A percentile compares a stretch with the other conserved stretches of the same genome.
phyloP scores from a whole-genome alignment of 2,888 invertebrate species.

The Tridacna crocea region DNA sequence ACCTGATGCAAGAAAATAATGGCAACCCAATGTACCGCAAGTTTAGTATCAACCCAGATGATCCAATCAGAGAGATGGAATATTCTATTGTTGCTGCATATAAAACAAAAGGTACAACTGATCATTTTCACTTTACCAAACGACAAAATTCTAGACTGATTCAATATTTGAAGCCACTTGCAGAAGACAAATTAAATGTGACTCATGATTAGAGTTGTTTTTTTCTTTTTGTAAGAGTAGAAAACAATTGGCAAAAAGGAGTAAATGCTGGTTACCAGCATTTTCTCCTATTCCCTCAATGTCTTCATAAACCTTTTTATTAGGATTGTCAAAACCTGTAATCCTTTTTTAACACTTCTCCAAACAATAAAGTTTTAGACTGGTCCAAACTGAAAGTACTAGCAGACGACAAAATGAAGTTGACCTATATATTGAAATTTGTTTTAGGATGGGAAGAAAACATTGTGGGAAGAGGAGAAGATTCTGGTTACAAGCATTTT shows the following conservation, averaged over 20 bases:
- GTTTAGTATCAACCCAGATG: constrained; percentile 72
- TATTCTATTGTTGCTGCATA: constrained; percentile 75
- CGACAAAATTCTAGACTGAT: too few relatives aligned
- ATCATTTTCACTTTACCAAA: too few relatives aligned
- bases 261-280: not conserved
- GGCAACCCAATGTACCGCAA: constrained; percentile 66
- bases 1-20: constrained; percentile 16
- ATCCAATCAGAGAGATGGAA: constrained; percentile 66
- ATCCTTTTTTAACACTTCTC: too few relatives aligned
- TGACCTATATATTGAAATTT: too few relatives aligned
- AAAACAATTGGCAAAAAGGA: not conserved
- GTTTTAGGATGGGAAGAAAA: not conserved
- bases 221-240: too few relatives aligned
- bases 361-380: not conserved
- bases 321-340: too few relatives aligned
- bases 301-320: too few relatives aligned
- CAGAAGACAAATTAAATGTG: too few relatives aligned
- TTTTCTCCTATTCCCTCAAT: not conserved
- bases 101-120: constrained; percentile 61
- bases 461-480: not conserved
- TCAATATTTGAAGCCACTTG: too few relatives aligned
- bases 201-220: too few relatives aligned
- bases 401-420: not conserved
- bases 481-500: not conserved
- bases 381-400: not conserved